Evolutionary conservation across 1,140 invertebrate genomes (phyloP), one percentile per base, ranked within the genome.

Genomic region (Araneus ventricosus): DNA sequence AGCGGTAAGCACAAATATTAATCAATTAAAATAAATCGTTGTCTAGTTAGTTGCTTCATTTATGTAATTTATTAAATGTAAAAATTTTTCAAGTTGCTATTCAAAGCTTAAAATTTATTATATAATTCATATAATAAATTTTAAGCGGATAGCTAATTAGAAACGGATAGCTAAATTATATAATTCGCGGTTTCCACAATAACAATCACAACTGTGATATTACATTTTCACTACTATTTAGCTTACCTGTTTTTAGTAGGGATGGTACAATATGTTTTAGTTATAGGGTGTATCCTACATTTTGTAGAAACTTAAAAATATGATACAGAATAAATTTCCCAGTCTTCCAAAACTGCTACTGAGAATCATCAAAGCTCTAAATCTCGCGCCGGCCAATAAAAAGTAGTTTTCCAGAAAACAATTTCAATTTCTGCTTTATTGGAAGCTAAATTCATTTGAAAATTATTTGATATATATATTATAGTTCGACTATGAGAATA

Each of bases 151-250:
- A n/a, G n/a, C n/a, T n/a, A n/a, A n/a, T n/a, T n/a, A n/a, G n/a
- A n/a, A n/a, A n/a, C n/a, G n/a, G n/a, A n/a, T n/a, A n/a, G n/a
- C n/a, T n/a, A n/a, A n/a, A n/a, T n/a, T n/a, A 20, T 2, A 24
- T 63, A 63, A 24, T 63, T 63, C 59, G 7, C 5, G 3, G 20
- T 24, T 63, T n/a, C 24, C 59, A 63, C 27, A 70, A 70, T 63
- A 63, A 70, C 67, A 70, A 70, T 70, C 67, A 70, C 67, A 70
- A 70, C 67, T 70, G 67, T 70, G 67, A 70, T 70, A 70, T 34
- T 30, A 34, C 67, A 37, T 17, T 30, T 70, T 70, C 7, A 27
- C 7, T n/a, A n/a, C n/a, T 70, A 30, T 14, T 17, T 70, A 70
- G n/a, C 2, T 30, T 30, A 70, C 17, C 30, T 70, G 24, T 24